A percentile compares a stretch with the other conserved stretches of the same genome.
Evolutionary conservation across 2,113 vertebrate genomes (phyloP).

Genomic region (Catagonus wagneri): DNA sequence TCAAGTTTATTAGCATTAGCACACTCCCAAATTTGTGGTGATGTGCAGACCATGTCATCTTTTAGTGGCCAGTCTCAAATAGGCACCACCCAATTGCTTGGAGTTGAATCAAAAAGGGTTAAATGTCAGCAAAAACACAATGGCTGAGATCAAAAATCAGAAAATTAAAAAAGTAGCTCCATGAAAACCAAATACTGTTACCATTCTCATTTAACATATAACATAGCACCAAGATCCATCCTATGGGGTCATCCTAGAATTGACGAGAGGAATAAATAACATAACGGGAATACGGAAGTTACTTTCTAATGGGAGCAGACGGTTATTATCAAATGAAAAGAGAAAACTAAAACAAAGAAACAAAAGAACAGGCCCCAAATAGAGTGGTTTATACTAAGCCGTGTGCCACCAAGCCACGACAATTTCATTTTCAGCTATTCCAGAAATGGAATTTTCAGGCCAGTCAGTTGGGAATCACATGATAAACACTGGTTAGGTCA

Average conservation of each 20-base stretch:
- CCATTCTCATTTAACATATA: background rate
- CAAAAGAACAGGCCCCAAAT: background rate
- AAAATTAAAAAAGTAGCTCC: background rate
- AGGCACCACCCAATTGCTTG: background rate
- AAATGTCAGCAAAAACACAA: slow-evolving; percentile 4
- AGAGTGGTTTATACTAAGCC: background rate
- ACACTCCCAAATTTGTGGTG: background rate
- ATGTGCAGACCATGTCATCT: background rate
- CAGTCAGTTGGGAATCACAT: background rate
- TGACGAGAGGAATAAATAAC: background rate
- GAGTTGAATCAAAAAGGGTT: background rate
- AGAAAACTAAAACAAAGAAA: background rate
- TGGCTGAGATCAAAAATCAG: background rate
- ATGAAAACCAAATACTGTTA: background rate
- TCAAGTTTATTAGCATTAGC: background rate
- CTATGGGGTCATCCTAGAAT: background rate
- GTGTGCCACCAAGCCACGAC: background rate
- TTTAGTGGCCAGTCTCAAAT: background rate
- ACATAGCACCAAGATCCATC: background rate
- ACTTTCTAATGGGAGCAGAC: background rate
- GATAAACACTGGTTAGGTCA: background rate
- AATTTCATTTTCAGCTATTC: background rate
- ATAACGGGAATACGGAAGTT: background rate
- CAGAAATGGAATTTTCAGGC: background rate
- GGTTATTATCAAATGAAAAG: background rate